A percentile compares a stretch with the other conserved stretches of the same genome.
These are phyloP conservation scores for Noctua janthina DNA, from an alignment of 2,888 invertebrate species.

Conservation along the genomic window DNA sequence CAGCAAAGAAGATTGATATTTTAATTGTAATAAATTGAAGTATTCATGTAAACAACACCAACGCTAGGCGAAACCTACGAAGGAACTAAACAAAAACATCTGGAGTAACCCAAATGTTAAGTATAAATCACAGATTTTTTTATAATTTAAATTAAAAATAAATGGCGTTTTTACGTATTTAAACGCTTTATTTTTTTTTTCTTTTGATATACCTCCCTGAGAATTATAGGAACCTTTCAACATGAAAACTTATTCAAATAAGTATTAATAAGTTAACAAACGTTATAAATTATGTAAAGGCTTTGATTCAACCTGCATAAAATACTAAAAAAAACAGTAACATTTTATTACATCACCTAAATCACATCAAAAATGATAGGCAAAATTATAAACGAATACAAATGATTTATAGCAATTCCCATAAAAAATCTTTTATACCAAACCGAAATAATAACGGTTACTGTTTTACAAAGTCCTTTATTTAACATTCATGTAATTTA, in stretches of 20 bases:
- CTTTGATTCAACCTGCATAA: background rate
- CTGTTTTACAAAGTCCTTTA: constrained; percentile 60
- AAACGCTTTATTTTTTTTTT: background rate
- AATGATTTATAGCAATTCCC: constrained; percentile 31
- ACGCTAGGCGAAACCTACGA: background rate
- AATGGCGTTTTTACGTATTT: background rate
- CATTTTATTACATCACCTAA: background rate
- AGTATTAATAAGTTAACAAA: background rate
- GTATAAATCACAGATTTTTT: background rate
- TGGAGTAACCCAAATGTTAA: background rate
- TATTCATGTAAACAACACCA: background rate
- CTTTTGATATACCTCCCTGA: background rate
- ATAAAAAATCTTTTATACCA: constrained; percentile 23
- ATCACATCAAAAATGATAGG: background rate
- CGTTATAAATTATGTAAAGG: background rate
- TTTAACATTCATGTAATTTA: constrained; percentile 63
- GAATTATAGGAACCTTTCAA: background rate
- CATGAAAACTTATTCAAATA: too few relatives aligned
- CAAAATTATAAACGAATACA: constrained; percentile 32
- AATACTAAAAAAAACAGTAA: background rate
- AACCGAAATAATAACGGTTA: constrained; percentile 49
- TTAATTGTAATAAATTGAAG: background rate
- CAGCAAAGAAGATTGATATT: constrained; percentile 80
- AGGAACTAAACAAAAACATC: background rate
- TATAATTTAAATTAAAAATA: too few relatives aligned